Evolutionary conservation across 2,888 invertebrate species (phyloP).

Genomic region (Julus scandinavius): DNA sequence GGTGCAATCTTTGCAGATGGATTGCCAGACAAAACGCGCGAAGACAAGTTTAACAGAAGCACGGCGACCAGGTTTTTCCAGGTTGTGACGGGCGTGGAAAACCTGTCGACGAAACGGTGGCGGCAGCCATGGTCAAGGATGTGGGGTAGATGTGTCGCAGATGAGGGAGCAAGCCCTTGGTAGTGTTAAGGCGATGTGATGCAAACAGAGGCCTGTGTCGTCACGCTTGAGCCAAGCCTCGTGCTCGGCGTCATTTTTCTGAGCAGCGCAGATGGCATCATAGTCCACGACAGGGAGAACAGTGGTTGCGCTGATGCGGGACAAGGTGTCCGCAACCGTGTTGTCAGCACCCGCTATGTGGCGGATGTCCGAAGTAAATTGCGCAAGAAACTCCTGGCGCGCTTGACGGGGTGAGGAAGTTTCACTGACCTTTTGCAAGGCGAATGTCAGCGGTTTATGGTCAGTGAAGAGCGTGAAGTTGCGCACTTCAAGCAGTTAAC

Average conservation of each 20-base stretch:
- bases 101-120: no score
- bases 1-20: conserved; percentile 53
- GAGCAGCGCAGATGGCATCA: conserved; percentile 37
- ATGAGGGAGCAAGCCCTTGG: conserved; percentile 23
- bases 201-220: conserved; percentile 48
- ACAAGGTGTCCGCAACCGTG: no score
- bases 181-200: not conserved
- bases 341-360: conserved; percentile 55
- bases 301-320: no score
- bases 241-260: conserved; percentile 46
- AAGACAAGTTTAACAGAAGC: conserved; percentile 11
- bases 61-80: conserved; percentile 47
- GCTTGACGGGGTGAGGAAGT: no score
- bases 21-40: conserved; percentile 53
- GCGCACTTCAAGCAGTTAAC: no score
- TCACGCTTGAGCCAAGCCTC: conserved; percentile 47
- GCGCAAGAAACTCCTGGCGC: not conserved
- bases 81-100: no score
- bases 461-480: no score
- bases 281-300: not conserved
- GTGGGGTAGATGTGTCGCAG: no score
- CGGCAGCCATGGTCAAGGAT: no score
- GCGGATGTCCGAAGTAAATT: conserved; percentile 56
- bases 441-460: no score
- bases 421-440: no score